phyloP scores from a whole-genome alignment of 2,113 vertebrate genomes.

The Dermatemys mawii region DNA sequence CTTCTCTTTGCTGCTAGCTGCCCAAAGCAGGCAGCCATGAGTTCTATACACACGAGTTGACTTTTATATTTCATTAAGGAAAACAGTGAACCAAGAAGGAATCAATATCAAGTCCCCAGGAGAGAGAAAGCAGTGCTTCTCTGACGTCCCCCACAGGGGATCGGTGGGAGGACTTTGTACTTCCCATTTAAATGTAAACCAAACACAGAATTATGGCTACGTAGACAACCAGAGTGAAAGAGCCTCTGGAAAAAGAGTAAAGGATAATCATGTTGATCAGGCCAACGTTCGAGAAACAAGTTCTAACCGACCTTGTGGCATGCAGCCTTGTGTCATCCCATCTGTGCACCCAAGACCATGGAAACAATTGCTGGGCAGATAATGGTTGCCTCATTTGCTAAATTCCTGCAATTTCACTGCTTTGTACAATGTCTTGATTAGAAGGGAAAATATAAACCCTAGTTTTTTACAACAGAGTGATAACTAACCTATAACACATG shows the following conservation, averaged over 20 bases:
- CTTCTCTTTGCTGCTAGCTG: neutral
- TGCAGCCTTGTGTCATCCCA: neutral
- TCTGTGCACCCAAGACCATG: neutral
- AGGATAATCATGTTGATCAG: neutral
- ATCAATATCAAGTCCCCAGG: neutral
- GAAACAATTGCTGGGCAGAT: neutral
- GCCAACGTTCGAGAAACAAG: neutral
- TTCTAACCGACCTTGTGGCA: neutral
- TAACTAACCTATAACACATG: neutral
- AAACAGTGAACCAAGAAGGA: neutral
- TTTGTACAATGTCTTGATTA: neutral
- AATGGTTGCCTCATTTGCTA: neutral
- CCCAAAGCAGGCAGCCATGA: neutral
- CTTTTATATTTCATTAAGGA: neutral
- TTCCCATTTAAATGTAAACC: neutral
- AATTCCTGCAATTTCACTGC: no score
- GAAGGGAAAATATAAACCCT: neutral
- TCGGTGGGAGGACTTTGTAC: neutral
- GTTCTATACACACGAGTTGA: neutral
- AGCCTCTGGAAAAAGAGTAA: neutral
- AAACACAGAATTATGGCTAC: neutral
- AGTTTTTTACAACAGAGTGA: neutral
- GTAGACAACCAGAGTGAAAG: neutral
- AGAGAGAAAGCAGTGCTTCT: neutral
- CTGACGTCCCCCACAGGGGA: neutral